Conservation (phyloP, 2,113 vertebrate genomes). For the Heptranchias perlo region DNA sequence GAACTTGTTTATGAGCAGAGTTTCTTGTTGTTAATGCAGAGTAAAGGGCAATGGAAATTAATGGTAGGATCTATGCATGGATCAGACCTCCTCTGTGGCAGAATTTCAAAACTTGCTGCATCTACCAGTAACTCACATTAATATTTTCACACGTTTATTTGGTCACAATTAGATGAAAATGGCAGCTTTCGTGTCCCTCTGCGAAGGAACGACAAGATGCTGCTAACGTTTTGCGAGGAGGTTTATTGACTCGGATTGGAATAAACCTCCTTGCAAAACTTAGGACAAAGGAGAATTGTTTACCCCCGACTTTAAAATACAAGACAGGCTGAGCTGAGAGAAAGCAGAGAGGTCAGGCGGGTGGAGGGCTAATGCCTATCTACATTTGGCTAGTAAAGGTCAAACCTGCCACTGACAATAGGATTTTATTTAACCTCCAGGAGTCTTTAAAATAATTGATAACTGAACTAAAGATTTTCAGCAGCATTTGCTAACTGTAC, state of each 20-base stretch:
- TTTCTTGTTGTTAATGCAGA: not conserved
- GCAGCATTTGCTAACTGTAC: not conserved
- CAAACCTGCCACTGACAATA: too few relatives aligned
- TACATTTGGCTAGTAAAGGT: too few relatives aligned
- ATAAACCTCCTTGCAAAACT: not conserved
- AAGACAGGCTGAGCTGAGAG: not conserved
- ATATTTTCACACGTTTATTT: not conserved
- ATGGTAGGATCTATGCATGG: not conserved
- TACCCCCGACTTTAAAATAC: not conserved
- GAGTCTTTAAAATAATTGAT: not conserved
- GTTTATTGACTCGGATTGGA: too few relatives aligned
- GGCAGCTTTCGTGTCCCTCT: not conserved
- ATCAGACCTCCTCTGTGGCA: not conserved
- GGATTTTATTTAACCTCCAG: too few relatives aligned
- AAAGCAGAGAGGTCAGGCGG: too few relatives aligned
- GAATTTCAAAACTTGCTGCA: not conserved
- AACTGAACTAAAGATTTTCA: not conserved
- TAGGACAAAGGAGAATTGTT: not conserved
- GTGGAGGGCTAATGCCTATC: too few relatives aligned
- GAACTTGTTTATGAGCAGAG: not conserved
- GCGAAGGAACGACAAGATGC: too few relatives aligned
- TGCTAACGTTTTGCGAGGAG: too few relatives aligned
- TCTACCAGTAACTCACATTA: not conserved
- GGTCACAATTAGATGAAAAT: not conserved
- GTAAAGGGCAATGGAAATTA: not conserved